Base-by-base conservation (phyloP, 2,888 invertebrate genomes). In the Zhuqinia jingwanae region DNA sequence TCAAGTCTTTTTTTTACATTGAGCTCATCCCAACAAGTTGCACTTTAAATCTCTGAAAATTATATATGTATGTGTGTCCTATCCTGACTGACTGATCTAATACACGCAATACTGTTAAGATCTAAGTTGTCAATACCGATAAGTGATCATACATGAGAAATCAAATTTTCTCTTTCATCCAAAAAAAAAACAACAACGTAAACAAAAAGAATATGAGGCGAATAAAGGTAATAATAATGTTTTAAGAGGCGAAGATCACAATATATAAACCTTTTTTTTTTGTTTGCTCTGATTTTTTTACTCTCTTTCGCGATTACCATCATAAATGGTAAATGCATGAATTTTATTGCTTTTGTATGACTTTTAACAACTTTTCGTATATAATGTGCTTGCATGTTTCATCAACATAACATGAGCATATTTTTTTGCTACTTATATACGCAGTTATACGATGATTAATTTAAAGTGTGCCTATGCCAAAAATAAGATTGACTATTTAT, bases 211-310 rank as follows among this genome's bases (percentile, higher is more conserved):
- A n/a, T 58, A n/a, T 58, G 15, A 27, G 8, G 3, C 20, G 42
- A 30, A 17, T 20, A 10, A 15, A 8, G 8, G 10, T 25, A 20
- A 3, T 25, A 1, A 13, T 47, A 45, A 25, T 47, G 22, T 45
- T 68, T 27, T 17, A 42, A 15, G 36, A 8, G 36, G 36, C 36
- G 11, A 42, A 25, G 58, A 81, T 56, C 78, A 53, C 63, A 56
- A 58, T n/a, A n/a, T n/a, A n/a, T n/a, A 30, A 58, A 36, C 45
- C 22, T 25, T 85, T 70, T 27, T 36, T 60, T 45, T 86, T n/a
- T 60, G 78, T 86, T n/a, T 60, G 78, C 63, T 75, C 80, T 53
- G 42, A 63, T 73, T 78, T 77, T 68, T 56, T 45, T 20, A 42
- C 36, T 36, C 27, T 70, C 53, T 1, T 36, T 53, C 25, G 0